A percentile compares a stretch with the other conserved stretches of the same genome.
Conservation (phyloP, 2,888 invertebrate genomes). For the Acronicta aceris region DNA sequence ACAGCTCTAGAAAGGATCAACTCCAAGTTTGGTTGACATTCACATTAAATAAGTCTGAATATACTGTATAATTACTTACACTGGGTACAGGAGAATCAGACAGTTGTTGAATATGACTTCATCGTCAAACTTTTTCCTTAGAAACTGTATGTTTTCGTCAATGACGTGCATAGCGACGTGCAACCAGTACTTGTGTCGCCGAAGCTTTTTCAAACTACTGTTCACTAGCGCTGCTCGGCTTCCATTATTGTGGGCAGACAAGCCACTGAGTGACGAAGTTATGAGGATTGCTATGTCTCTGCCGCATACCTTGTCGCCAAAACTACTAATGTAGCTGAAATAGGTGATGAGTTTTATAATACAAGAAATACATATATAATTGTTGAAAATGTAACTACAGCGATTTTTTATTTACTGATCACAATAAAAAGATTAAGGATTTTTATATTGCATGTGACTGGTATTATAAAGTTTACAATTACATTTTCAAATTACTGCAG, state of each 20-base stretch:
- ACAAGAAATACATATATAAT: neutral
- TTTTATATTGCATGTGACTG: too few species aligned
- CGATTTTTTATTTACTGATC: too few species aligned
- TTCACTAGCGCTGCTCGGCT: constrained; percentile 3
- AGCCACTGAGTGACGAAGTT: constrained; percentile 64
- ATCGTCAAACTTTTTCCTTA: constrained; percentile 86
- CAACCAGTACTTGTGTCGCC: constrained; percentile 91
- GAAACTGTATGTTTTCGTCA: constrained; percentile 88
- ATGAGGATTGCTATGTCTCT: constrained; percentile 78
- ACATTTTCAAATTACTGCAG: too few species aligned
- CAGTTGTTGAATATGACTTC: constrained; percentile 90
- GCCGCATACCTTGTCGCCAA: constrained; percentile 85
- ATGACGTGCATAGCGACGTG: constrained; percentile 90
- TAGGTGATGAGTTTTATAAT: neutral
- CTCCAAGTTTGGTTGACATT: too few species aligned
- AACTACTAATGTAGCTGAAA: constrained; percentile 88
- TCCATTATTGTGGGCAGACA: constrained; percentile 10
- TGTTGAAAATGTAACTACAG: too few species aligned
- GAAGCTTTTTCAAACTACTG: constrained; percentile 71
- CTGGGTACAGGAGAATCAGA: constrained; percentile 91
- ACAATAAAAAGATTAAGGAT: too few species aligned
- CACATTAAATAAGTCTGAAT: too few species aligned
- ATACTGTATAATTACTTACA: constrained; percentile 79
- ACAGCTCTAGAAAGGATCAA: too few species aligned
- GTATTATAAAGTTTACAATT: too few species aligned